These are phyloP conservation scores for Erebia ligea DNA, from an alignment of 2,888 invertebrate genomes.

Conservation along the genomic window DNA sequence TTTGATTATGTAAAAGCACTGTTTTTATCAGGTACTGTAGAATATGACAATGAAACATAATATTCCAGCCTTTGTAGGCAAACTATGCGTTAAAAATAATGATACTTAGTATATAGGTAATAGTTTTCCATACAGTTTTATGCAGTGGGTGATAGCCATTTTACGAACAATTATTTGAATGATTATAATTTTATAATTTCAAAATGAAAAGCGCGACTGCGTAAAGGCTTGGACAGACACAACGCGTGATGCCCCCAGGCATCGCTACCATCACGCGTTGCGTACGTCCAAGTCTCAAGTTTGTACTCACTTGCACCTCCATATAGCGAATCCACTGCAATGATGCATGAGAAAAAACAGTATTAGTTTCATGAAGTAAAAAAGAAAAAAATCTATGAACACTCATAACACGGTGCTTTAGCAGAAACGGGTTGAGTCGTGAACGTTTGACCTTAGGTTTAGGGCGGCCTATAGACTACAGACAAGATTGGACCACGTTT, in stretches of 20 bases:
- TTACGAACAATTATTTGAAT: not conserved
- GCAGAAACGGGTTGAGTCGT: conserved; percentile 49
- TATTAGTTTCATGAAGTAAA: conserved; percentile 40
- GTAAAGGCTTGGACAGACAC: not conserved
- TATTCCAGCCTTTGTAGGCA: too few species aligned
- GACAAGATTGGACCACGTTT: not conserved
- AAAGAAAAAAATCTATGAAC: conserved; percentile 43
- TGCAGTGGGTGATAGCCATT: not conserved
- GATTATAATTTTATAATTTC: not conserved
- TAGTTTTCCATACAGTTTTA: too few species aligned
- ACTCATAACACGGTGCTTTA: conserved; percentile 56
- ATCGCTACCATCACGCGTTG: not conserved
- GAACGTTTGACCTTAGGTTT: conserved; percentile 47
- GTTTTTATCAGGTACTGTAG: too few species aligned
- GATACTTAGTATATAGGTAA: too few species aligned
- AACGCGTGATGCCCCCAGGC: not conserved
- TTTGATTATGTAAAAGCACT: too few species aligned
- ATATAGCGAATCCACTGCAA: conserved; percentile 89
- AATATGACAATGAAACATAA: too few species aligned
- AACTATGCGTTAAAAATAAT: too few species aligned
- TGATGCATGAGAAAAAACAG: conserved; percentile 66
- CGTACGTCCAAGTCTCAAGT: not conserved
- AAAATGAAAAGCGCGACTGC: not conserved
- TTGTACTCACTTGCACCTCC: conserved; percentile 87
- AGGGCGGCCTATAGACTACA: conserved; percentile 30